These are phyloP conservation scores for Microcebus murinus DNA, from an alignment of 2,113 vertebrate genomes.

Conservation along the genomic window DNA sequence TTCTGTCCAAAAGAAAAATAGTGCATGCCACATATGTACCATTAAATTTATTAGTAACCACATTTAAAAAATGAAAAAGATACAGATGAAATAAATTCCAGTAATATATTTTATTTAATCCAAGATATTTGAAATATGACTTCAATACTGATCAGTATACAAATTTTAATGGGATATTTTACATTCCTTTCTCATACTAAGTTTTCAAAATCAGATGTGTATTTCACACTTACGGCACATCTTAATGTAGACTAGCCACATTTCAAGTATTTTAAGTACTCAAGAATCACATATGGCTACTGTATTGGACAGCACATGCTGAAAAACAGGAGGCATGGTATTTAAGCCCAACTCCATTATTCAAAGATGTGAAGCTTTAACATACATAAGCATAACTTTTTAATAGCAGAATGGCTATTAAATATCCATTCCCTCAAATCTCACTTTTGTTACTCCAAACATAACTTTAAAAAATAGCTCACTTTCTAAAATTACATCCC, in stretches of 20 bases:
- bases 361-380: neutral
- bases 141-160: neutral
- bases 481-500: neutral
- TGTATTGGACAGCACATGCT: neutral
- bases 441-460: constrained; percentile 1
- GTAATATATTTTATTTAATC: neutral
- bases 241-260: neutral
- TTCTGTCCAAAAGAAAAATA: neutral
- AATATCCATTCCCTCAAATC: neutral
- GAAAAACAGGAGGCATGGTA: neutral
- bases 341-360: neutral
- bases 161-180: neutral
- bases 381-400: neutral
- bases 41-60: neutral
- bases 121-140: neutral
- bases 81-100: neutral
- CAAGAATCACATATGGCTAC: neutral
- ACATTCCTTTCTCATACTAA: neutral
- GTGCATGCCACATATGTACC: neutral
- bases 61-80: neutral
- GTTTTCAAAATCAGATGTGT: neutral
- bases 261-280: neutral
- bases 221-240: neutral
- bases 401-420: neutral
- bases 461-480: neutral